Conservation (phyloP, 2,113 vertebrate species). For the Osmerus mordax region DNA sequence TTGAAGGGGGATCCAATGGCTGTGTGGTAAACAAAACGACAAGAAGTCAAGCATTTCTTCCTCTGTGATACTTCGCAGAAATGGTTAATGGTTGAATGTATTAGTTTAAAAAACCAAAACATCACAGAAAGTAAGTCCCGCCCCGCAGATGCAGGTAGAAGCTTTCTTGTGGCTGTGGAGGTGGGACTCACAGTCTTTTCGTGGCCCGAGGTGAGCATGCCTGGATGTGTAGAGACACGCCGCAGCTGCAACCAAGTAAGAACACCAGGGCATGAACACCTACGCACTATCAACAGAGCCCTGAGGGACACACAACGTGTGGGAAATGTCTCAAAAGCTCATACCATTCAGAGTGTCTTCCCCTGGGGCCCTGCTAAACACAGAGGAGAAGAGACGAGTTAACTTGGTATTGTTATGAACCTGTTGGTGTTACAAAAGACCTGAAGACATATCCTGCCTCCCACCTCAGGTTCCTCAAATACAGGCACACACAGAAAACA, state of each 20-base stretch:
- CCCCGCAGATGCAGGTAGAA: background rate
- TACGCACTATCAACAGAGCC: background rate
- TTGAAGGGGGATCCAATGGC: constrained; percentile 98
- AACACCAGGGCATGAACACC: constrained; percentile 15
- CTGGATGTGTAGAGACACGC: constrained; percentile 63
- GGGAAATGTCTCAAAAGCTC: constrained; percentile 7
- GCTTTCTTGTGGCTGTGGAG: background rate
- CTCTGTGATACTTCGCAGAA: too few relatives aligned
- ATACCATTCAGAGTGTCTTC: constrained; percentile 66
- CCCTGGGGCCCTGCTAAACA: constrained; percentile 52
- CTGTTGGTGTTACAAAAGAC: too few relatives aligned
- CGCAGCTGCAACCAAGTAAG: constrained; percentile 55
- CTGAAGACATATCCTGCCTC: background rate
- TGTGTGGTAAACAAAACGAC: constrained; percentile 50
- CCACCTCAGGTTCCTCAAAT: background rate
- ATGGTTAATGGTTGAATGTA: too few relatives aligned
- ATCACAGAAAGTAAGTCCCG: background rate
- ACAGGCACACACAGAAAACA: background rate
- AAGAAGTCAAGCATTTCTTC: constrained; percentile 1
- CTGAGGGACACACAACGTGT: background rate
- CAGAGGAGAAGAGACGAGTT: background rate
- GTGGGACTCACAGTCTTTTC: constrained; percentile 74
- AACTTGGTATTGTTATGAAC: background rate
- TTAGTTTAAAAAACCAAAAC: too few relatives aligned
- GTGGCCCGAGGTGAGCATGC: constrained; percentile 65